phyloP scores from a whole-genome alignment of 37 sponge, comb jelly and placozoan species.

The Cliona cf. orientalis region DNA sequence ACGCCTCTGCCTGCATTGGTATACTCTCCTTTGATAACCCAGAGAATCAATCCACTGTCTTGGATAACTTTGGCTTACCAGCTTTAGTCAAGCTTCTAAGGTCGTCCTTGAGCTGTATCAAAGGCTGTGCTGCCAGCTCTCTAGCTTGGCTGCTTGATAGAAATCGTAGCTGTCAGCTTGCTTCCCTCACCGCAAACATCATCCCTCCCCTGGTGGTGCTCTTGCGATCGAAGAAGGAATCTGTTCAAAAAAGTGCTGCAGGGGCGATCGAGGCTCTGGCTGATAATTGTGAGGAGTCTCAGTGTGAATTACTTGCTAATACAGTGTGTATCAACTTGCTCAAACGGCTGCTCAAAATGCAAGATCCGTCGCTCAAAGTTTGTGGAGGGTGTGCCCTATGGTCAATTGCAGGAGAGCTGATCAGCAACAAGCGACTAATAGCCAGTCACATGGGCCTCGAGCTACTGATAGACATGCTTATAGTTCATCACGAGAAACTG shows the following conservation, averaged over 20 bases:
- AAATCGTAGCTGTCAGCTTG: constrained; percentile 53
- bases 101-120: constrained; percentile 26
- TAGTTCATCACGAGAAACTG: constrained; percentile 55
- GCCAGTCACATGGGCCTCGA: constrained; percentile 81
- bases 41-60: constrained; percentile 32
- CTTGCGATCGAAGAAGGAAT: constrained; percentile 42
- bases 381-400: constrained; percentile 81
- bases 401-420: constrained; percentile 76
- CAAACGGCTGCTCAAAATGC: constrained; percentile 72
- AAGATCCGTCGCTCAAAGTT: constrained; percentile 68
- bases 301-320: constrained; percentile 42
- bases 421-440: constrained; percentile 68
- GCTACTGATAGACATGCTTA: constrained; percentile 75
- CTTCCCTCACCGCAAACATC: constrained; percentile 28
- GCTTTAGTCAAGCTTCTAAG: constrained; percentile 39
- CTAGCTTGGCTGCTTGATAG: constrained; percentile 45
- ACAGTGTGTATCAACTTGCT: constrained; percentile 51
- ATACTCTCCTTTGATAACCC: constrained; percentile 49
- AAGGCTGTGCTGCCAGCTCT: constrained; percentile 42
- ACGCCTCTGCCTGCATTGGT: constrained; percentile 61
- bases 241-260: constrained; percentile 78
- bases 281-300: constrained; percentile 47
- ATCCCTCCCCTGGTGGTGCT: constrained; percentile 53
- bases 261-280: constrained; percentile 70
- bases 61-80: constrained; percentile 23